Evolutionary conservation across 2,888 invertebrate genomes (phyloP).

Genomic region (Synanthedon formicaeformis): DNA sequence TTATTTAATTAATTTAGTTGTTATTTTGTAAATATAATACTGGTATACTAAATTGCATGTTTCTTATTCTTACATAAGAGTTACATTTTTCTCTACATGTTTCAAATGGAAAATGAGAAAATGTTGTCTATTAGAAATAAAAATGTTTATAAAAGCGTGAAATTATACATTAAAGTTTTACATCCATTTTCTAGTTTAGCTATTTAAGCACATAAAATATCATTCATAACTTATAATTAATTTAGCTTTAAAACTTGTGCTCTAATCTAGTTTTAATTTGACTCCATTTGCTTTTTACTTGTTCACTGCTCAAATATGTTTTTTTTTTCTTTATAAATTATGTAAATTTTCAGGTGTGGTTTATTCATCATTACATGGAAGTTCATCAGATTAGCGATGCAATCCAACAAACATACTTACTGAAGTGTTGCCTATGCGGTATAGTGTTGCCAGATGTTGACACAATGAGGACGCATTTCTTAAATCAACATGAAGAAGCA

Average conservation of each 20-base stretch:
- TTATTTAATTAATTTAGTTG: not conserved
- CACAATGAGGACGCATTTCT: constrained; percentile 48
- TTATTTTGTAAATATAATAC: no score
- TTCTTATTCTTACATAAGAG: not conserved
- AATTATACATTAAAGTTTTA: no score
- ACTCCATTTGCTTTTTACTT: no score
- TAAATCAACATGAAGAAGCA: constrained; percentile 39
- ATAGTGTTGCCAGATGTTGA: constrained; percentile 33
- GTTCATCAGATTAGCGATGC: constrained; percentile 23
- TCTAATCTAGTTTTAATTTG: no score
- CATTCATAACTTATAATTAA: no score
- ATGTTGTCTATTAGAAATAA: no score
- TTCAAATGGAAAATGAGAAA: no score
- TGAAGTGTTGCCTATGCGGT: constrained; percentile 54
- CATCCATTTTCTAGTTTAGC: no score
- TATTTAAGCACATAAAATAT: no score
- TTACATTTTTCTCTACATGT: not conserved
- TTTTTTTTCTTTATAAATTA: not conserved
- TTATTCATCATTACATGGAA: constrained; percentile 42
- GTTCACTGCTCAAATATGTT: no score
- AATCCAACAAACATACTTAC: constrained; percentile 22
- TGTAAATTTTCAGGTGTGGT: constrained; percentile 45
- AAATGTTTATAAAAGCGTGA: no score
- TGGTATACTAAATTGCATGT: not conserved
- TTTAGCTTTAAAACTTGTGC: no score